Conservation (phyloP, 2,888 invertebrate genomes). For the Epistrophella euchroma region DNA sequence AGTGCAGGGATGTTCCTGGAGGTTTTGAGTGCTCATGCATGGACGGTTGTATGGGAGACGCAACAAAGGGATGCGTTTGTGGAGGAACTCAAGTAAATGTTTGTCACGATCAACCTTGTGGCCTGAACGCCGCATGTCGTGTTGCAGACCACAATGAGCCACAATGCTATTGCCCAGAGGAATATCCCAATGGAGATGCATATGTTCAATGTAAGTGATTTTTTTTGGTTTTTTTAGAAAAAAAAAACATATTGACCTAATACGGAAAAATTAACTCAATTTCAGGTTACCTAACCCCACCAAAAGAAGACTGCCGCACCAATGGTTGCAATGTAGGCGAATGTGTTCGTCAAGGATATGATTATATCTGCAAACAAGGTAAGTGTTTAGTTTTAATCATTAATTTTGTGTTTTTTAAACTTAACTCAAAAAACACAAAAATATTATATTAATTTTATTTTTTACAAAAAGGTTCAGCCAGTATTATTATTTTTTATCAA, state of each 20-base stretch:
- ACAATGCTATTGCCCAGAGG: slow-evolving; percentile 93
- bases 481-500: slow-evolving; percentile 36
- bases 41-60: slow-evolving; percentile 92
- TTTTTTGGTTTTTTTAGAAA: no score
- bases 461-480: slow-evolving; percentile 61
- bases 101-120: slow-evolving; percentile 92
- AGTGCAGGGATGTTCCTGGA: slow-evolving; percentile 91
- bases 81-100: slow-evolving; percentile 87
- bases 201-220: slow-evolving; percentile 91
- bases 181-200: slow-evolving; percentile 93
- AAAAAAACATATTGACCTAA: no score
- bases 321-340: slow-evolving; percentile 93
- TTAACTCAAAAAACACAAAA: slow-evolving; percentile 9
- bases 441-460: background rate
- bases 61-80: slow-evolving; percentile 91
- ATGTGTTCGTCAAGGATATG: slow-evolving; percentile 92
- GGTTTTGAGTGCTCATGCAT: slow-evolving; percentile 93
- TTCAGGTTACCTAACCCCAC: slow-evolving; percentile 81
- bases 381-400: slow-evolving; percentile 78
- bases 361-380: slow-evolving; percentile 87
- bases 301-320: slow-evolving; percentile 90
- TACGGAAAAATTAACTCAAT: no score
- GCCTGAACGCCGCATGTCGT: slow-evolving; percentile 92
- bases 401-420: slow-evolving; percentile 32
- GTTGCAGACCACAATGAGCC: slow-evolving; percentile 88